Evolutionary conservation across 2,797 vertebrate species (phyloP), one percentile per base, ranked within the genome.

Genomic region (Propithecus deckenii): DNA sequence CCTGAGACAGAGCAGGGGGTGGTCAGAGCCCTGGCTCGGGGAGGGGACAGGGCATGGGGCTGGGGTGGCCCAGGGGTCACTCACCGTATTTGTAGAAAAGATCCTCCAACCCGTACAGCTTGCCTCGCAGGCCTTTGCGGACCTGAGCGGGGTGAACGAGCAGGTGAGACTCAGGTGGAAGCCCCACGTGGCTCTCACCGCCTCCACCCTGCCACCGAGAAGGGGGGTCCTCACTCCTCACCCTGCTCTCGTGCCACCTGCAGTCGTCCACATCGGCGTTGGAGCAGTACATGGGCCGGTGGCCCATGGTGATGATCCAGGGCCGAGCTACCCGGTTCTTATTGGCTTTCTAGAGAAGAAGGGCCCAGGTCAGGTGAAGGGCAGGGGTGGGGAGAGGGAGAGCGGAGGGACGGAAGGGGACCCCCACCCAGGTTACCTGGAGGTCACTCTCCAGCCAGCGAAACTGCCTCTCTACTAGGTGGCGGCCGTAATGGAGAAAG

Each of bases 261-360:
- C 99, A 99, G 98, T 99, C 99, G 2, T 99, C 99, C 41, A 98
- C 91, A 96, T 99, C 99, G 0, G 99, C 98, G 0, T 99, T 99
- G 48, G 99, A 99, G 94, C 99, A 99, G 98, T 99, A 99, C 99
- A 99, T 99, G 76, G 99, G 99, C 94, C 99, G 98, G 97, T 99
- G 99, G 75, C 99, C 99, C 99, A 99, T 99, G 55, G 99, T 99
- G 97, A 99, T 99, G 98, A 99, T 99, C 99, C 99, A 99, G 0
- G 99, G 99, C n/a, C 97, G 98, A 32, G 76, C 98, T 93, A 83
- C 99, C 97, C 98, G 98, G 98, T 96, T 99, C 99, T 11, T 17
- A 4, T 46, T 99, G 78, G 99, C 99, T 96, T 99, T 99, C 99
- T 99, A 61, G 84, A 74, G 41, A 84, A 84, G 74, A 55, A n/a